phyloP scores from a whole-genome alignment of 1,140 invertebrate species.

The Colletes gigas region DNA sequence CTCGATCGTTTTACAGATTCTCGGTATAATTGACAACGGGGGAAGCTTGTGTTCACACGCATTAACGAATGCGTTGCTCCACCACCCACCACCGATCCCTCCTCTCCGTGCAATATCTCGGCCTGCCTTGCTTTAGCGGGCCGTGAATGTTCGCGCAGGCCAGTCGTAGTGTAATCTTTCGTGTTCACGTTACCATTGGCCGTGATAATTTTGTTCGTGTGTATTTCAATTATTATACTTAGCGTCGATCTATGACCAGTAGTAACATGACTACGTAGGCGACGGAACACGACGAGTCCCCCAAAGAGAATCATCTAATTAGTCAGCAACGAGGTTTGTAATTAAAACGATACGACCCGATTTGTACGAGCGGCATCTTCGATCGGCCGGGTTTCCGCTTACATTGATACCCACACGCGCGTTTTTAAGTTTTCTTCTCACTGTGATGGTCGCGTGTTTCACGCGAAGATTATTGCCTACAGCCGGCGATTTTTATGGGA shows the following conservation, averaged over 20 bases:
- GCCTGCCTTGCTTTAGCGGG: not conserved
- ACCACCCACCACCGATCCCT: slow-evolving; percentile 18
- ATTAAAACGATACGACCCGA: not conserved
- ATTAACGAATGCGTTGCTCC: not conserved
- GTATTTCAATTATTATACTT: not conserved
- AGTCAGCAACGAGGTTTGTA: slow-evolving; percentile 4
- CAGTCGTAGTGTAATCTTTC: slow-evolving; percentile 2
- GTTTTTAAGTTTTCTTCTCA: not conserved
- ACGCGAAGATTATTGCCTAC: no score
- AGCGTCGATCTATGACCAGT: not conserved
- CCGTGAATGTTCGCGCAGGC: slow-evolving; percentile 4
- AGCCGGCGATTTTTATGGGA: no score
- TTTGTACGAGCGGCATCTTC: not conserved
- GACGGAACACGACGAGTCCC: not conserved
- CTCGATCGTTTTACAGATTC: not conserved
- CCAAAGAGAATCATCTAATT: not conserved
- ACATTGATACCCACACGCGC: not conserved
- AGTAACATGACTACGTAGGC: not conserved
- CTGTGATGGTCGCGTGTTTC: no score
- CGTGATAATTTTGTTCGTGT: not conserved
- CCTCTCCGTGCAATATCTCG: not conserved
- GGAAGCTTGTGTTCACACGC: no score
- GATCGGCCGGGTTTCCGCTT: not conserved
- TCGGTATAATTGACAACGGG: not conserved
- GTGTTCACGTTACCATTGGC: not conserved